Base-by-base conservation (phyloP, 2,888 invertebrate genomes). In the Schizotus pectinicornis region DNA sequence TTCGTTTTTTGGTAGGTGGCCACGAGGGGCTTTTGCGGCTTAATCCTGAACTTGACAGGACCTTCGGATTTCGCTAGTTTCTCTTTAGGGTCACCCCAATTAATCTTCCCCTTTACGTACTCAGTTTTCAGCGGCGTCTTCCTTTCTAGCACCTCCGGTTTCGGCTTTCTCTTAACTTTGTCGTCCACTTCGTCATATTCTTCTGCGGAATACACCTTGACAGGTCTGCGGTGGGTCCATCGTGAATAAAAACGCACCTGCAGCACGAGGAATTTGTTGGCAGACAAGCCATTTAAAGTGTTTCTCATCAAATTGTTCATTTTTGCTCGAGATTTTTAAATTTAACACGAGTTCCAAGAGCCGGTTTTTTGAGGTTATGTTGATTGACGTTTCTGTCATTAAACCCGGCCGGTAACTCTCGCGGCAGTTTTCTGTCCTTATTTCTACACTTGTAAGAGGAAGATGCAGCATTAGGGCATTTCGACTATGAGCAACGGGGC, bases 201-300 rank as follows among this genome's bases (percentile, higher is more conserved):
- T 59, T 83, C 82, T 9, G 85, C 82, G 48, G 85, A 77, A 31
- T 83, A 67, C 37, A 86, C 82, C 67, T 80, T 82, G 22, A 76
- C 74, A 13, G 85, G 85, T 54, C 71, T 78, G 52, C 88, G 82
- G 67, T 83, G 82, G 59, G 76, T 63, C 84, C 84, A 86, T 67
- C 84, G 80, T 7, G 76, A 67, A 46, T 76, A 71, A 63, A 53
- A 63, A 9, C 75, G 64, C 35, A 69, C 56, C 61, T 71, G 70
- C 9, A 22, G 22, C 34, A 14, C 11, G 7, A 45, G 5, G 31
- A 45, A 32, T 12, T 30, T 45, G 9, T n/a, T 45, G 2, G 6
- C 22, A 22, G 22, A 22, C 22, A 22, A 22, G 6, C 12, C 33
- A 22, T 33, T 45, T 1, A 38, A 8, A 12, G 8, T 36, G 8